Conservation (phyloP, 2,113 vertebrate species). For the Eurypyga helias region DNA sequence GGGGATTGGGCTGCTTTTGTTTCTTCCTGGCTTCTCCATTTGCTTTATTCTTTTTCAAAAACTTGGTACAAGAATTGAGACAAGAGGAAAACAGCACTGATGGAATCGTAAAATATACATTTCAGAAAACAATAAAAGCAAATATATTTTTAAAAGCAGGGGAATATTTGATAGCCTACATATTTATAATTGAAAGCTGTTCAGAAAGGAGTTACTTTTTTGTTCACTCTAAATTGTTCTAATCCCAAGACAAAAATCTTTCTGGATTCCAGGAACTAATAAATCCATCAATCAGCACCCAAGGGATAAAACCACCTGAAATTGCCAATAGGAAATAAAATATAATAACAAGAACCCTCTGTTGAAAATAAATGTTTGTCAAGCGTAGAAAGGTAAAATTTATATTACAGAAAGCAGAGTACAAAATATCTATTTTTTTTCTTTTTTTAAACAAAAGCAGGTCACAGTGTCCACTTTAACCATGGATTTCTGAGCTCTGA, state of each 20-base stretch:
- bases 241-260: conserved; percentile 38
- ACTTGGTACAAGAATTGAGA: background rate
- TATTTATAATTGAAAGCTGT: conserved; percentile 8
- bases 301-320: background rate
- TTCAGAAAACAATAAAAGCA: background rate
- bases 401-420: background rate
- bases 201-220: background rate
- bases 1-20: background rate
- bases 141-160: background rate
- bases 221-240: conserved; percentile 22
- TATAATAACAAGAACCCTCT: background rate
- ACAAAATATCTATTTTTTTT: background rate
- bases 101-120: background rate
- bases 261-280: conserved; percentile 6
- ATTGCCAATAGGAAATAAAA: background rate
- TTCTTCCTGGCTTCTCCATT: background rate
- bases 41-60: background rate
- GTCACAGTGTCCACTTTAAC: background rate
- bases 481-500: background rate
- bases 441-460: background rate
- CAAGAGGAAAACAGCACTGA: background rate
- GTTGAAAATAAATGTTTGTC: background rate
- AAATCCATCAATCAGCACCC: conserved; percentile 38
- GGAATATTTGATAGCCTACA: background rate
- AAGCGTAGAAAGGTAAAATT: background rate